These are phyloP conservation scores for Tonatia bakeri DNA, from an alignment of 2,113 vertebrate species.

Conservation along the genomic window DNA sequence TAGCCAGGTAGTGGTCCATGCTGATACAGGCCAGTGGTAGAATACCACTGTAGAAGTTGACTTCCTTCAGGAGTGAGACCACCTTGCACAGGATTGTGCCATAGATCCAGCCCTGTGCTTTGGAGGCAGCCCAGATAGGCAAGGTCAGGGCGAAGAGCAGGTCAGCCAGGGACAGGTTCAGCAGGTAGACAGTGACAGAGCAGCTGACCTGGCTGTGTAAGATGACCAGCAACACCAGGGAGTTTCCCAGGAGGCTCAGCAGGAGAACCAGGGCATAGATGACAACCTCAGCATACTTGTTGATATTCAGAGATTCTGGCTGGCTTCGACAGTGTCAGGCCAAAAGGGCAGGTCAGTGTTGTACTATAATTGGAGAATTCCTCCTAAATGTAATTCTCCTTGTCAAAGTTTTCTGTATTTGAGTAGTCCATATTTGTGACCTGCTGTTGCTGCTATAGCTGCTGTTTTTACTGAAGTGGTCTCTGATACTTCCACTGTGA, in stretches of 20 bases:
- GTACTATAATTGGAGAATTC: neutral
- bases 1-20: slow-evolving; percentile 91
- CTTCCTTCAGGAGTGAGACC: slow-evolving; percentile 86
- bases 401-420: neutral
- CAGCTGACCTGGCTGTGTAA: slow-evolving; percentile 75
- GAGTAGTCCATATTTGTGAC: neutral
- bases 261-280: slow-evolving; percentile 82
- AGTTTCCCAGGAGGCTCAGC: slow-evolving; percentile 87
- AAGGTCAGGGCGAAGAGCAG: slow-evolving; percentile 86
- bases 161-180: slow-evolving; percentile 91
- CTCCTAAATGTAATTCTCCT: accelerated
- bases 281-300: slow-evolving; percentile 76
- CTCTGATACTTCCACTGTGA: neutral
- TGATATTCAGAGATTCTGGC: slow-evolving; percentile 10
- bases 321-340: slow-evolving; percentile 37
- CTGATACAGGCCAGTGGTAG: slow-evolving; percentile 92
- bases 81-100: slow-evolving; percentile 87
- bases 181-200: slow-evolving; percentile 85
- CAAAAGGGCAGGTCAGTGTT: neutral
- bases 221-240: slow-evolving; percentile 85
- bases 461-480: neutral
- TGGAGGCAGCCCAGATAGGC: slow-evolving; percentile 86
- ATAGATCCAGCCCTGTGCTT: slow-evolving; percentile 83
- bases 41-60: slow-evolving; percentile 88
- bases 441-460: neutral